Percentiles rank a stretch among this genome's conserved stretches.
Conservation (phyloP, 2,888 invertebrate species). For the Ligdia adustata region DNA sequence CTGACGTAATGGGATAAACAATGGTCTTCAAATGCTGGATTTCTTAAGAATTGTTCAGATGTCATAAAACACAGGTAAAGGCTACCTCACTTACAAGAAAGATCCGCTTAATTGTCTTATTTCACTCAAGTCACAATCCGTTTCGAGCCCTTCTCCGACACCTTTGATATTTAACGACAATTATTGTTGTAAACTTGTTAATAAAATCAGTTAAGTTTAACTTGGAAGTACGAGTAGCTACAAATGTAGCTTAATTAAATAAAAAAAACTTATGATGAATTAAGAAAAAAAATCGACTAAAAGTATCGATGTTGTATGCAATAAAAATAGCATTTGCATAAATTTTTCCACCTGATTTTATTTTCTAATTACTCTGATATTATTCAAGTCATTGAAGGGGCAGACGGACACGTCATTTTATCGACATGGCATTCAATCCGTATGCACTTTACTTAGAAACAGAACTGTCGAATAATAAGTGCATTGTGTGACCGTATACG, state of each 20-base stretch:
- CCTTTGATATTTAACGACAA: slow-evolving; percentile 43
- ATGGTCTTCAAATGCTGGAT: slow-evolving; percentile 49
- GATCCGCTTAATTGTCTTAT: slow-evolving; percentile 63
- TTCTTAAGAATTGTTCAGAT: slow-evolving; percentile 55
- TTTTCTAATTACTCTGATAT: slow-evolving; percentile 39
- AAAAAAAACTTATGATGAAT: background rate
- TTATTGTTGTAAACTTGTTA: slow-evolving; percentile 21
- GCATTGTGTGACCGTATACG: slow-evolving; percentile 81
- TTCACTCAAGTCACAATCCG: slow-evolving; percentile 51
- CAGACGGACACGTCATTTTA: slow-evolving; percentile 68
- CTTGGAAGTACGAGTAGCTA: background rate
- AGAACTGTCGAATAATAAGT: slow-evolving; percentile 81
- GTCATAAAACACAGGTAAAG: slow-evolving; percentile 75
- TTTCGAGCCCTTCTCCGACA: slow-evolving; percentile 42
- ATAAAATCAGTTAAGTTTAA: slow-evolving; percentile 4
- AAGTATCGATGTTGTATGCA: background rate
- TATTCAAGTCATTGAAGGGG: slow-evolving; percentile 67
- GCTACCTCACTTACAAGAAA: slow-evolving; percentile 76
- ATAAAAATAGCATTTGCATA: slow-evolving; percentile 4
- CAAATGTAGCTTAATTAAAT: background rate
- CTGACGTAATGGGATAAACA: slow-evolving; percentile 79
- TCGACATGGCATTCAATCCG: slow-evolving; percentile 66
- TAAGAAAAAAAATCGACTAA: slow-evolving; percentile 1
- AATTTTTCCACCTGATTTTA: slow-evolving; percentile 4
- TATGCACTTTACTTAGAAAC: slow-evolving; percentile 82